Conservation (phyloP, 2,797 vertebrate genomes). For the Gymnoscopelus braueri region DNA sequence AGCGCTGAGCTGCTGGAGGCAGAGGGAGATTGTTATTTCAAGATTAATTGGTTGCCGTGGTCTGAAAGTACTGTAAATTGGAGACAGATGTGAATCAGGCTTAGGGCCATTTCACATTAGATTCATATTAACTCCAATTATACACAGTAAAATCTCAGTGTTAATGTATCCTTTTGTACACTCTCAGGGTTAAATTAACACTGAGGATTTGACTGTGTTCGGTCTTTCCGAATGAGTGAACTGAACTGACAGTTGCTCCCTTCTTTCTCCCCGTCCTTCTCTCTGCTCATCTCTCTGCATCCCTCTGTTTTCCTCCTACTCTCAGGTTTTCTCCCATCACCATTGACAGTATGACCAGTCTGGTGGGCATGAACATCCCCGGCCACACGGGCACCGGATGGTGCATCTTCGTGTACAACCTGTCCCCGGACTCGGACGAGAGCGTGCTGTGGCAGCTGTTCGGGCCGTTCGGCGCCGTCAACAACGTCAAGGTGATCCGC, state of each 20-base stretch:
- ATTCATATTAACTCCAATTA: slow-evolving; percentile 13
- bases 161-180: no score
- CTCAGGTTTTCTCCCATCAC: slow-evolving; percentile 99
- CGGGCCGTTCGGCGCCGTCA: slow-evolving; percentile 97
- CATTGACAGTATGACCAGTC: slow-evolving; percentile 99
- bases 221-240: no score
- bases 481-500: slow-evolving; percentile 99
- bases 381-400: slow-evolving; percentile 99
- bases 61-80: not conserved
- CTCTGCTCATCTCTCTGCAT: slow-evolving; percentile 25
- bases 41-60: no score
- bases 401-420: slow-evolving; percentile 99
- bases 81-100: slow-evolving; percentile 27
- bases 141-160: no score
- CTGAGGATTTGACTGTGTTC: no score
- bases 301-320: slow-evolving; percentile 32
- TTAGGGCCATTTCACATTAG: slow-evolving; percentile 45
- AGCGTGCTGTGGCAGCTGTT: slow-evolving; percentile 99
- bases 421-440: slow-evolving; percentile 98
- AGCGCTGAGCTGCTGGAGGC: slow-evolving; percentile 22
- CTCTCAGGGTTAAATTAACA: no score
- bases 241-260: slow-evolving; percentile 35
- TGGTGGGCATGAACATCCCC: slow-evolving; percentile 99
- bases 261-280: slow-evolving; percentile 15
- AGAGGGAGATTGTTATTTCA: slow-evolving; percentile 3